These are phyloP conservation scores for Lithobates sylvaticus DNA, from an alignment of 2,797 vertebrate genomes.

Conservation along the genomic window DNA sequence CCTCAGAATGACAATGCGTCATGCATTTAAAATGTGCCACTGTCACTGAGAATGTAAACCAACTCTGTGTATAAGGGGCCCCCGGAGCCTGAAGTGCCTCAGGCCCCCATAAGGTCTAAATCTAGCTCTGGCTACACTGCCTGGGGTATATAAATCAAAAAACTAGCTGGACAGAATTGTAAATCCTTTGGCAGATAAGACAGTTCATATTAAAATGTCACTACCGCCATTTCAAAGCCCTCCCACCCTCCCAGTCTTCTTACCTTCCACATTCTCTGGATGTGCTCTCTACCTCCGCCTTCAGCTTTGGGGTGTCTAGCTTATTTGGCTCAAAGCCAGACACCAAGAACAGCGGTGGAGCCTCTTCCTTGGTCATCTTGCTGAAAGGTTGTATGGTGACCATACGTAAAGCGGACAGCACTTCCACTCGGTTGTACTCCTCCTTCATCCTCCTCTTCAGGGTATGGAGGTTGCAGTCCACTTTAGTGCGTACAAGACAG, in stretches of 20 bases:
- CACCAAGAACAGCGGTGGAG: slow-evolving; percentile 48
- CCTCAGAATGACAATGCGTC: too few species aligned
- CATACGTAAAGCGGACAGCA: slow-evolving; percentile 10
- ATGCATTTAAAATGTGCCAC: too few species aligned
- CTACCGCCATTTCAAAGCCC: too few species aligned
- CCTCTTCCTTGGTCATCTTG: neutral
- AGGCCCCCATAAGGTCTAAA: too few species aligned
- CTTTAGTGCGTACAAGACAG: slow-evolving; percentile 59
- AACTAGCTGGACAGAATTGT: too few species aligned
- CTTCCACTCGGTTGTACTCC: slow-evolving; percentile 23
- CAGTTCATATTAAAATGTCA: too few species aligned
- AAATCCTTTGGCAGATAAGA: too few species aligned
- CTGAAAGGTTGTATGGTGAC: slow-evolving; percentile 31
- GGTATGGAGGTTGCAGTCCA: slow-evolving; percentile 62
- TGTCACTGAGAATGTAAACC: too few species aligned
- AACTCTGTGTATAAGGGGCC: too few species aligned
- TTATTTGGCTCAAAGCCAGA: slow-evolving; percentile 55
- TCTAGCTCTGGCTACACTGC: too few species aligned
- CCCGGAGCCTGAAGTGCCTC: too few species aligned
- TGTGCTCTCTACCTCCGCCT: slow-evolving; percentile 38
- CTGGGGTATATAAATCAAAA: too few species aligned
- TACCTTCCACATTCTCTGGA: slow-evolving; percentile 56
- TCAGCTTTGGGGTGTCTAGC: slow-evolving; percentile 49
- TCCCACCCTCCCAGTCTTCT: neutral
- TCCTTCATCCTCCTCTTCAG: slow-evolving; percentile 62